Conservation (phyloP, 1,140 invertebrate genomes). For the Atopsyche davidsoni region DNA sequence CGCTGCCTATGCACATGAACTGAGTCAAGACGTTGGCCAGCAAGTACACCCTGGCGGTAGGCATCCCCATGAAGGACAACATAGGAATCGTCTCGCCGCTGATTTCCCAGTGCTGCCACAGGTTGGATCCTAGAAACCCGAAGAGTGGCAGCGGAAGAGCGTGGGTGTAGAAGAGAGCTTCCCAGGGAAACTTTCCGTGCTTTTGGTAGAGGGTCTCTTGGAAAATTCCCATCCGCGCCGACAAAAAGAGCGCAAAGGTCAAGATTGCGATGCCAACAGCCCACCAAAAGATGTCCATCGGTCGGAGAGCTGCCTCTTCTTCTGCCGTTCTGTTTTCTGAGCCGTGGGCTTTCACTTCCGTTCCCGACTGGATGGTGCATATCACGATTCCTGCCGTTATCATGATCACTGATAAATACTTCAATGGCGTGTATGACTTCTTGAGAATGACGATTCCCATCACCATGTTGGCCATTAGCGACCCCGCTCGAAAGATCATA, state of each 20-base stretch:
- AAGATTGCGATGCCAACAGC: conserved; percentile 76
- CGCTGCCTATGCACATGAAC: conserved; percentile 92
- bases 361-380: conserved; percentile 85
- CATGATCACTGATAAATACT: conserved; percentile 89
- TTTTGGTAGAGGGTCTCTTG: conserved; percentile 85
- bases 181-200: conserved; percentile 90
- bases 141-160: conserved; percentile 84
- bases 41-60: conserved; percentile 73
- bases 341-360: conserved; percentile 52
- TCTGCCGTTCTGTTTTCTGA: conserved; percentile 40
- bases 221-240: conserved; percentile 93
- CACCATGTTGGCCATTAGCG: conserved; percentile 93
- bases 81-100: conserved; percentile 52
- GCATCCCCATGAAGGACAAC: conserved; percentile 53
- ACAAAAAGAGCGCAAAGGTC: conserved; percentile 84
- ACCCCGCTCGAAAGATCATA: conserved; percentile 97
- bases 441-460: conserved; percentile 89
- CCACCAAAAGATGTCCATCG: conserved; percentile 75
- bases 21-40: conserved; percentile 85
- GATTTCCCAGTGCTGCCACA: conserved; percentile 64
- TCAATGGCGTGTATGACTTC: conserved; percentile 73
- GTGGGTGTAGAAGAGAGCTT: conserved; percentile 94
- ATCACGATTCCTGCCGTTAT: conserved; percentile 88
- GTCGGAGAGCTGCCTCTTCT: conserved; percentile 45
- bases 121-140: conserved; percentile 65